These are phyloP conservation scores for Riparia riparia DNA, from an alignment of 2,113 vertebrate species.

Conservation along the genomic window DNA sequence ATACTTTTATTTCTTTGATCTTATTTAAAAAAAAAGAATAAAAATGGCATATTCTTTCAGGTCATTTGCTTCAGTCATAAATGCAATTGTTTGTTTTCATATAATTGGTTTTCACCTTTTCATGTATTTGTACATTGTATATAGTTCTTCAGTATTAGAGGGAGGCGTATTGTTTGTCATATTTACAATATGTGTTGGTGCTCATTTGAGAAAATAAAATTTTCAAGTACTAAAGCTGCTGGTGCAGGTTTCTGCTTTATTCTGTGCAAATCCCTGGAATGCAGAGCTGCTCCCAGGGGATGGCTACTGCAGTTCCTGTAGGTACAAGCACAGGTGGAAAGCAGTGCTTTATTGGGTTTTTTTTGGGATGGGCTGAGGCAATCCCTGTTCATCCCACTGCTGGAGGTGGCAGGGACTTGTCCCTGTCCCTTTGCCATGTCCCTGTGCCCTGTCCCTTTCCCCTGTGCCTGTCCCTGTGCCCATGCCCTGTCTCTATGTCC, in stretches of 20 bases:
- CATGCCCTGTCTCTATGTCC: not conserved
- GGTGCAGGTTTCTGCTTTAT: rapidly evolving
- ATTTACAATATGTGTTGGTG: conserved; percentile 85
- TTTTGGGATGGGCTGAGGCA: not conserved
- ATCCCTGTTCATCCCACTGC: not conserved
- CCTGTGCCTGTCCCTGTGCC: not conserved
- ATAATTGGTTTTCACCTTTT: conserved; percentile 71
- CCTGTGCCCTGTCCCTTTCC: not conserved
- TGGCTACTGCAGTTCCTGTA: rapidly evolving
- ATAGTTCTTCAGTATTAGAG: conserved; percentile 84
- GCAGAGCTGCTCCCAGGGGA: not conserved
- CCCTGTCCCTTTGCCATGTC: not conserved
- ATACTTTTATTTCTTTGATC: conserved; percentile 70
- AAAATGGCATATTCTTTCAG: conserved; percentile 66
- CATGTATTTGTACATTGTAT: conserved; percentile 77
- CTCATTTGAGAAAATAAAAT: conserved; percentile 89
- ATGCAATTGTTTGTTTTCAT: conserved; percentile 75
- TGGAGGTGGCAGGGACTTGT: not conserved
- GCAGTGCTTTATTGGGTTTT: not conserved
- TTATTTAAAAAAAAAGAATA: not conserved
- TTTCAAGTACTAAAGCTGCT: conserved; percentile 79
- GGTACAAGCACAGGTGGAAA: rapidly evolving
- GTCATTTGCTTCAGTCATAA: conserved; percentile 78
- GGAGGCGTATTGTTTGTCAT: conserved; percentile 79
- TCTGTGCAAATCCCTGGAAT: not conserved